Conservation (phyloP, 2,888 invertebrate species). For the Diarsia mendica region DNA sequence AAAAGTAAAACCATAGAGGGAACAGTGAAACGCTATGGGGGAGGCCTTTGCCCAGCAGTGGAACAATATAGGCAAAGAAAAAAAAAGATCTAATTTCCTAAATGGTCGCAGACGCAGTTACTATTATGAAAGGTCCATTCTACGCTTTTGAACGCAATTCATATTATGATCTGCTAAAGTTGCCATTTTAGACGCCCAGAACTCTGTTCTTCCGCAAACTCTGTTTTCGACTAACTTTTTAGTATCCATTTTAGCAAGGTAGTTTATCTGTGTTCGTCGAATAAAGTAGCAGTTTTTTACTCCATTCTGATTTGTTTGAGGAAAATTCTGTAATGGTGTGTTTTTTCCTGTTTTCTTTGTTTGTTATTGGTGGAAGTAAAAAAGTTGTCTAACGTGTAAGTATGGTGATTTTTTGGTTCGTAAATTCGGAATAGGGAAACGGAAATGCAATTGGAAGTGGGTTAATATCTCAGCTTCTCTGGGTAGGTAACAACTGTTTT, state of each 20-base stretch:
- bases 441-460: neutral
- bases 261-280: slow-evolving; percentile 13
- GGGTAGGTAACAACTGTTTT: neutral
- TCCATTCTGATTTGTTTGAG: neutral
- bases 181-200: neutral
- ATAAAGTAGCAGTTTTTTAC: slow-evolving; percentile 14
- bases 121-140: too few species aligned
- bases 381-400: slow-evolving; percentile 10
- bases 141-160: too few species aligned
- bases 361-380: slow-evolving; percentile 1
- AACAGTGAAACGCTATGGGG: too few species aligned
- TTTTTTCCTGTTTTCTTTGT: slow-evolving; percentile 38
- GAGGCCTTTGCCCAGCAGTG: too few species aligned
- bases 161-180: too few species aligned
- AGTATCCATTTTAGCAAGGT: slow-evolving; percentile 26
- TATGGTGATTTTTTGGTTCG: neutral
- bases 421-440: neutral
- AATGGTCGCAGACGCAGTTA: too few species aligned
- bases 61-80: too few species aligned
- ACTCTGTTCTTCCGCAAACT: slow-evolving; percentile 49
- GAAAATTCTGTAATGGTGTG: neutral
- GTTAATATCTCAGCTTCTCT: neutral
- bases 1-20: too few species aligned
- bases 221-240: slow-evolving; percentile 32
- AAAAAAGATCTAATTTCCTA: too few species aligned